Conservation (phyloP, 2,113 vertebrate species). For the Nettapus auritus region DNA sequence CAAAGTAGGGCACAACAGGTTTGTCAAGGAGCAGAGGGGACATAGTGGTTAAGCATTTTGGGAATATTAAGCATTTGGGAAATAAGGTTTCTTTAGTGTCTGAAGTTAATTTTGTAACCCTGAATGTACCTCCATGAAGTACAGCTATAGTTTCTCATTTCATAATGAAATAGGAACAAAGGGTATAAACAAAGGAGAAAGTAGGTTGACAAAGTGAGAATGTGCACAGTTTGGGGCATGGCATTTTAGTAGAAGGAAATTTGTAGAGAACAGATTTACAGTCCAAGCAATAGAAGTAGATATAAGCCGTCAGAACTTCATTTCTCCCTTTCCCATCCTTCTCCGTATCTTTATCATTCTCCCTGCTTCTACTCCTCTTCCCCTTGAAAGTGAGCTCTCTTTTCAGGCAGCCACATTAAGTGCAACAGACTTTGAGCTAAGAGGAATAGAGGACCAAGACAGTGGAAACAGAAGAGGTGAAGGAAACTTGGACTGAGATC, state of each 20-base stretch:
- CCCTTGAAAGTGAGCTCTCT: neutral
- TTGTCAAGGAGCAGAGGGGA: neutral
- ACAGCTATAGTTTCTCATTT: neutral
- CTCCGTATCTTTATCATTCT: neutral
- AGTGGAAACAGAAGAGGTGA: neutral
- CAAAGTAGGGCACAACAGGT: fast-evolving
- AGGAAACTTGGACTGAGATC: neutral
- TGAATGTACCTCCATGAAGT: fast-evolving
- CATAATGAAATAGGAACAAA: neutral
- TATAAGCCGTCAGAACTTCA: neutral
- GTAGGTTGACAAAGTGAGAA: neutral
- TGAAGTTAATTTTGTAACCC: neutral
- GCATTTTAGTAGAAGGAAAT: neutral
- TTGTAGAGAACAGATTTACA: neutral
- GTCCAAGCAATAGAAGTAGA: neutral
- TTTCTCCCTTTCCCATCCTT: neutral
- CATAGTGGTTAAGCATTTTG: fast-evolving
- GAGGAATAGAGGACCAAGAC: neutral
- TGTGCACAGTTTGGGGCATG: neutral
- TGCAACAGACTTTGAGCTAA: neutral
- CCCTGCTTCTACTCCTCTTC: fast-evolving
- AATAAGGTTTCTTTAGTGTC: neutral
- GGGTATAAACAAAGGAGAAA: neutral
- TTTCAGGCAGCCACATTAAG: neutral
- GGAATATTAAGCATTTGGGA: neutral